Conservation (phyloP, 1,140 invertebrate genomes). For the Oppia nitens region DNA sequence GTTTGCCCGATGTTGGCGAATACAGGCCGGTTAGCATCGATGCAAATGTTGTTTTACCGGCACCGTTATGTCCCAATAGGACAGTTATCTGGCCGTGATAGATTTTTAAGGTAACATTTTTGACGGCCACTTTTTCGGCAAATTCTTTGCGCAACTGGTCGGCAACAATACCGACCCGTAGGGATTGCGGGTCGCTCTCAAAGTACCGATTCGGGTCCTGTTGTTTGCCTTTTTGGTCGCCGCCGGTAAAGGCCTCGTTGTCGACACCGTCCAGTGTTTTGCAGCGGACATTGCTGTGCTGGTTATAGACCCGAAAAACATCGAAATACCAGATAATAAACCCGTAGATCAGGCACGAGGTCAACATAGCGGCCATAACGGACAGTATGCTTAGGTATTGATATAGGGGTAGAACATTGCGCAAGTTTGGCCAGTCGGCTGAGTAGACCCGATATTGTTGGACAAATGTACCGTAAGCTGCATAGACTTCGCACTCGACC, state of each 20-base stretch:
- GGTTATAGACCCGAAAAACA: slow-evolving; percentile 21
- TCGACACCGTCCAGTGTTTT: slow-evolving; percentile 37
- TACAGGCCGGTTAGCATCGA: slow-evolving; percentile 55
- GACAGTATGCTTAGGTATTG: slow-evolving; percentile 24
- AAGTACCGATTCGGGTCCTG: slow-evolving; percentile 7
- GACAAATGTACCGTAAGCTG: slow-evolving; percentile 7
- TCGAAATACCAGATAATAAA: slow-evolving; percentile 26
- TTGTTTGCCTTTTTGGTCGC: slow-evolving; percentile 19
- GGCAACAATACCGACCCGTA: slow-evolving; percentile 26
- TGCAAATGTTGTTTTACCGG: slow-evolving; percentile 62
- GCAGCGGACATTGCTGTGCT: slow-evolving; percentile 30
- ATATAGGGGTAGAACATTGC: slow-evolving; percentile 18
- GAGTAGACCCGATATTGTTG: slow-evolving; percentile 7
- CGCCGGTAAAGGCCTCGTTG: slow-evolving; percentile 23
- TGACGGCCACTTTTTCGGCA: slow-evolving; percentile 43
- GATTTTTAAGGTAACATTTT: slow-evolving; percentile 46
- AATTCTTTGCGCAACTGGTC: slow-evolving; percentile 15
- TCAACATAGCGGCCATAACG: slow-evolving; percentile 15
- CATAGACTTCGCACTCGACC: slow-evolving; percentile 9
- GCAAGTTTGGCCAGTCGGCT: slow-evolving; percentile 4
- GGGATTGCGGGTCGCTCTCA: slow-evolving; percentile 11
- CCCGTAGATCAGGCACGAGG: slow-evolving; percentile 18
- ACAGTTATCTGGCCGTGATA: slow-evolving; percentile 69
- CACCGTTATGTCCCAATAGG: slow-evolving; percentile 35
- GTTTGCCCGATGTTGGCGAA: slow-evolving; percentile 44